Percentiles rank a stretch among this genome's conserved stretches.
Conservation (phyloP, 2,113 vertebrate genomes). For the Chrysemys picta region DNA sequence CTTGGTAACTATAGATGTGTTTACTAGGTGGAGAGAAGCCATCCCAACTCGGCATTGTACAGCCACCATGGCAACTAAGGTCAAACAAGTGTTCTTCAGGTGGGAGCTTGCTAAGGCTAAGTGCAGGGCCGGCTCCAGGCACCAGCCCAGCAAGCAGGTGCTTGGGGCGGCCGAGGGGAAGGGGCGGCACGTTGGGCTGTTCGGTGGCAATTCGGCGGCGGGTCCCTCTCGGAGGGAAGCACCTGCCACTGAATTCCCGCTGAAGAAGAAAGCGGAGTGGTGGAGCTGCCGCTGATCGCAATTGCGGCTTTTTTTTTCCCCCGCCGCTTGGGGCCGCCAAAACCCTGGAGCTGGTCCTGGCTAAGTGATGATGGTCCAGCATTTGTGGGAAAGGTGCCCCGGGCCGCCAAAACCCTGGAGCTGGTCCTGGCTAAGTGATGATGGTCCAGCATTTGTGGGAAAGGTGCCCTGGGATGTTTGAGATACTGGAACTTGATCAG, state of each 20-base stretch:
- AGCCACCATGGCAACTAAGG: background rate
- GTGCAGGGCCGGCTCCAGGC: background rate
- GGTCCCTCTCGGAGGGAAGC: no score
- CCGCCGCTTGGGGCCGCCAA: no score
- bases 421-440: background rate
- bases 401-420: no score
- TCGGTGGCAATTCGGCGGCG: no score
- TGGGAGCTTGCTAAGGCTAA: background rate
- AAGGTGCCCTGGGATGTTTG: background rate
- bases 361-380: background rate
- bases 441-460: background rate
- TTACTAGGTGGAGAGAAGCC: background rate
- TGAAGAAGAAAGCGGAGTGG: no score
- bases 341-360: no score
- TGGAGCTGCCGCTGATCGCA: no score
- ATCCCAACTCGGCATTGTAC: background rate
- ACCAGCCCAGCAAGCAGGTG: no score
- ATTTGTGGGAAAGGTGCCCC: background rate
- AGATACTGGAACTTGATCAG: background rate
- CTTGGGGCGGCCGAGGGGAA: no score
- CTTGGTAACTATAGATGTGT: background rate
- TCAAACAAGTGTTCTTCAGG: background rate
- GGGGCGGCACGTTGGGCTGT: no score
- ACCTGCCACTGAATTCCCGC: no score
- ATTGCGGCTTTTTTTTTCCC: no score